Conservation (phyloP, 2,797 vertebrate species). For the Pitangus sulphuratus region DNA sequence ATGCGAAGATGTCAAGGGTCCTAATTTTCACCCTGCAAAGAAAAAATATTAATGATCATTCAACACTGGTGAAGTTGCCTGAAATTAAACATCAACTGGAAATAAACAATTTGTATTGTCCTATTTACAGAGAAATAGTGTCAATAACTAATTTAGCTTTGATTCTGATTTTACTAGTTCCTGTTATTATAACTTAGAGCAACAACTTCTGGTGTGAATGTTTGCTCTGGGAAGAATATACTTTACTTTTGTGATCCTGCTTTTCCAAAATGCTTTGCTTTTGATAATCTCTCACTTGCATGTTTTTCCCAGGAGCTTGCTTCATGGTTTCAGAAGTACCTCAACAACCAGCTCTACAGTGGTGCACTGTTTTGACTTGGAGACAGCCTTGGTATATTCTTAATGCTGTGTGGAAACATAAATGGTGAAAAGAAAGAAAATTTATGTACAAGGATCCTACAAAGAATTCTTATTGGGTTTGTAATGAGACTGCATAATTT, state of each 20-base stretch:
- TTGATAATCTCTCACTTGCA: neutral
- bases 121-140: neutral
- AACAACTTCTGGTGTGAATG: neutral
- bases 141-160: neutral
- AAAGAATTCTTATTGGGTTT: neutral
- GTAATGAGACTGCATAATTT: neutral
- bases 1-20: neutral
- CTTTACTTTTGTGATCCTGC: neutral
- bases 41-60: neutral
- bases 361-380: neutral
- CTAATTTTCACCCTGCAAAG: neutral
- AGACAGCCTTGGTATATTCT: neutral
- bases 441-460: neutral
- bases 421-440: neutral
- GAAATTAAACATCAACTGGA: neutral
- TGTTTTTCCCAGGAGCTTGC: neutral
- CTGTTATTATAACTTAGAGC: neutral
- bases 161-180: neutral
- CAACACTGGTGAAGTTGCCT: neutral
- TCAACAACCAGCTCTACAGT: neutral
- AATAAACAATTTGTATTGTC: neutral
- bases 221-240: neutral
- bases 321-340: neutral
- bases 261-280: neutral
- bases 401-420: neutral